Evolutionary conservation across 2,113 vertebrate genomes (phyloP), one percentile per base, ranked within the genome.

Genomic region (Hystrix brachyura): DNA sequence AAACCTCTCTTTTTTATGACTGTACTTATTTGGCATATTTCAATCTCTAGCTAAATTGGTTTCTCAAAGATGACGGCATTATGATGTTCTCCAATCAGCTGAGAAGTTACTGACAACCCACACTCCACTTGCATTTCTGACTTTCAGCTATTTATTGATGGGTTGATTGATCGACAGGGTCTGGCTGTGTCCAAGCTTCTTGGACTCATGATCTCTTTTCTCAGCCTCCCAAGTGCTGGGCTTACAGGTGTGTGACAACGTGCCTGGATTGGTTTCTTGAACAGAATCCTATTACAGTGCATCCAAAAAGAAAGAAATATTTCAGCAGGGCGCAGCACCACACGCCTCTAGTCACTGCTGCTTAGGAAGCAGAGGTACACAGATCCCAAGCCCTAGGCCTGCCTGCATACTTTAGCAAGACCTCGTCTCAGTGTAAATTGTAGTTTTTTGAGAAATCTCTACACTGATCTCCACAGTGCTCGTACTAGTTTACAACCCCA

Each of bases 41-140:
- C 27, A 64, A 8, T 80, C 18, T 83, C 9, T 82, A 88, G 34
- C 38, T 84, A 65, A 62, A 43, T 25, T 12, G 27, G 27, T 27
- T 87, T 94, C 80, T 93, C 65, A 71, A 83, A 94, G 60, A 65
- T 55, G 60, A 92, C 18, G 21, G 9, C 34, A 91, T 76, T 34
- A 67, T 84, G 59, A 67, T 76, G 51, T 71, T 91, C 72, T 92
- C 51, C 65, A 29, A 19, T 55, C 83, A 94, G 32, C 51, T 69
- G 2, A 60, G 65, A 74, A 69, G n/a, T 51, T 29, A 89, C 65
- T 90, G 90, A 9, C 48, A 69, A 43, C 11, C 29, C 18, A 64
- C 27, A 67, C 12, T 53, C 29, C 65, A 88, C 14, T 15, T 7
- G 9, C 11, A 21, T 82, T 72, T 55, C 72, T 86, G 43, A 88